Percentiles rank a stretch among this genome's conserved stretches.
Conservation (phyloP, 2,113 vertebrate species). For the Albula glossodonta region DNA sequence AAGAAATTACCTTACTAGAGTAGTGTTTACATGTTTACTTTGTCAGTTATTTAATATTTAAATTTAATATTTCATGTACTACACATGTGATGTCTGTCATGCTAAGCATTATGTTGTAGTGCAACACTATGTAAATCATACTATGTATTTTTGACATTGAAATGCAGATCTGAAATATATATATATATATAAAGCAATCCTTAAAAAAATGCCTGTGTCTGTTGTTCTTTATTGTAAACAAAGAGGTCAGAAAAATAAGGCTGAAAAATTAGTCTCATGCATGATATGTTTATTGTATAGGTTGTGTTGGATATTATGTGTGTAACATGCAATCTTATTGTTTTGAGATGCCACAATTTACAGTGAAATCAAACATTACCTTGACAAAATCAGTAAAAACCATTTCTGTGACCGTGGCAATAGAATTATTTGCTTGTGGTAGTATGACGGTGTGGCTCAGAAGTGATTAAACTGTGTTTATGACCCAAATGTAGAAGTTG, state of each 20-base stretch:
- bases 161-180: slow-evolving; percentile 83
- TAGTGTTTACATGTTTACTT: slow-evolving; percentile 97
- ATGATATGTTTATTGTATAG: background rate
- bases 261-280: background rate
- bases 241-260: background rate
- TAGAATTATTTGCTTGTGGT: background rate
- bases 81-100: slow-evolving; percentile 91
- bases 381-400: background rate
- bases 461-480: too few species aligned
- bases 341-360: background rate
- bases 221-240: slow-evolving; percentile 24
- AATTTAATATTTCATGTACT: slow-evolving; percentile 92
- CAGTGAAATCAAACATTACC: background rate
- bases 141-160: slow-evolving; percentile 99
- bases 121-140: slow-evolving; percentile 95
- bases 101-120: slow-evolving; percentile 93
- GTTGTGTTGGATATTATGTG: background rate
- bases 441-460: too few species aligned
- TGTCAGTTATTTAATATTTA: slow-evolving; percentile 99
- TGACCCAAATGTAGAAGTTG: too few species aligned
- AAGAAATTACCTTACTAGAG: slow-evolving; percentile 82
- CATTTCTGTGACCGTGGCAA: background rate
- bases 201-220: slow-evolving; percentile 45
- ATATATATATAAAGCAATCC: slow-evolving; percentile 79
- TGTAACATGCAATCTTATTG: background rate